Evolutionary conservation across 2,797 vertebrate genomes (phyloP).

Genomic region (Hylomyscus alleni): DNA sequence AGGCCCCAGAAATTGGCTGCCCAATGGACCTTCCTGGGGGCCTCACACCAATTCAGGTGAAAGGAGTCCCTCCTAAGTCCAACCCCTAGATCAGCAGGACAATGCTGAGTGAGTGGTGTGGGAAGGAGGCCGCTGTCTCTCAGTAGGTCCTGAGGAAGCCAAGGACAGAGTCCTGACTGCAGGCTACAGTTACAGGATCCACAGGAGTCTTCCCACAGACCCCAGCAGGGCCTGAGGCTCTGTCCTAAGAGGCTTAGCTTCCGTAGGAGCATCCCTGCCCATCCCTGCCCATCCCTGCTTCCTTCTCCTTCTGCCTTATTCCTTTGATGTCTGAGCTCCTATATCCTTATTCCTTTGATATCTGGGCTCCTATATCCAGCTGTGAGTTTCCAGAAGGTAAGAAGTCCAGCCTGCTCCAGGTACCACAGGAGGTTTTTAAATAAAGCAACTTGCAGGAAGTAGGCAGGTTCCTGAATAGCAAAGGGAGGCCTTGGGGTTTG

Average conservation of each 20-base stretch:
- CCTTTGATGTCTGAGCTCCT: background rate
- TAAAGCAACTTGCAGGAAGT: background rate
- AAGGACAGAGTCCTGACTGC: background rate
- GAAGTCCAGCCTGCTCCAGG: background rate
- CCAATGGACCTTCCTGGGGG: background rate
- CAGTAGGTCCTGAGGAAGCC: background rate
- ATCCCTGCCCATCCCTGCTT: too few species aligned
- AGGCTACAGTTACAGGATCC: background rate
- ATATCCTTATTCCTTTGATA: background rate
- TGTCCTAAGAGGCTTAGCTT: background rate
- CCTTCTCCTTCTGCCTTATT: background rate
- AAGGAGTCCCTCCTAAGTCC: background rate
- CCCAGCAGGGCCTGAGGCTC: background rate
- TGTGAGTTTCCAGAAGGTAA: background rate
- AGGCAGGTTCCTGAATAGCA: background rate
- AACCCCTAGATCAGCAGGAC: background rate
- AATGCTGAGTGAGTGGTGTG: accelerated
- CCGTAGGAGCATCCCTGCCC: accelerated
- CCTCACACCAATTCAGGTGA: background rate
- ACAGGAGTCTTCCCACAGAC: background rate
- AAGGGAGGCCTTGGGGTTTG: background rate
- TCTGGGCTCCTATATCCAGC: background rate
- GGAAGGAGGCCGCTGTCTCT: background rate
- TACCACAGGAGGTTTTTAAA: background rate
- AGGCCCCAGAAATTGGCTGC: background rate